Evolutionary conservation across 2,888 invertebrate species (phyloP), one percentile per base, ranked within the genome.

Genomic region (Dynastes grantii): DNA sequence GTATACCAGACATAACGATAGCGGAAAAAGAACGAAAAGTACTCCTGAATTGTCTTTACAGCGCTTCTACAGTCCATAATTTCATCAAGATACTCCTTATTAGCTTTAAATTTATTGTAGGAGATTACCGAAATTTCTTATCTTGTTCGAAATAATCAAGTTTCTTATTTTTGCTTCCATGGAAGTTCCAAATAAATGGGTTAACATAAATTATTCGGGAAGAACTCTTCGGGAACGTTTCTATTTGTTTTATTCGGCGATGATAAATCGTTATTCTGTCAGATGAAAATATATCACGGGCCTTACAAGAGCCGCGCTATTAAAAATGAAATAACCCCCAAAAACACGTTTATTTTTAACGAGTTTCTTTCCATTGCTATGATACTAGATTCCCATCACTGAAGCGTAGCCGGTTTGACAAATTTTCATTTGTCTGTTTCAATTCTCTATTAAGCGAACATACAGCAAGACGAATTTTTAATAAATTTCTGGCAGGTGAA

Each of bases 251-350:
- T 61, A 61, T 61, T 75, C 29, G 27, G 29, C n/a, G 45, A 58
- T 75, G 73, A 75, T 75, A 75, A 75, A 75, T 75, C 45, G 61
- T 22, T 49, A 45, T 75, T 27, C 73, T 75, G 73, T 75, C 73
- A 61, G 45, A 61, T 75, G 61, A 61, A 75, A 73, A 75, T 75
- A 61, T 61, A 61, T 61, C 73, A 61, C 22, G 27, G 55, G 61
- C 73, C 27, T 49, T 75, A 0, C 61, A 40, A 45, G 45, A 61
- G 45, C 61, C 45, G 61, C 63, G 61, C 61, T 75, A 75, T 75
- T 75, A 75, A 63, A 61, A 75, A 75, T 61, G 68, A 68, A 68
- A 68, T 68, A 68, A 68, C 27, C 68, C 68, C 22, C 49, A 51
- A 53, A 68, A 68, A 51, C 29, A 51, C 68, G 51, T 68, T 68